Conservation (phyloP, 2,113 vertebrate species). For the Elachura formosa region DNA sequence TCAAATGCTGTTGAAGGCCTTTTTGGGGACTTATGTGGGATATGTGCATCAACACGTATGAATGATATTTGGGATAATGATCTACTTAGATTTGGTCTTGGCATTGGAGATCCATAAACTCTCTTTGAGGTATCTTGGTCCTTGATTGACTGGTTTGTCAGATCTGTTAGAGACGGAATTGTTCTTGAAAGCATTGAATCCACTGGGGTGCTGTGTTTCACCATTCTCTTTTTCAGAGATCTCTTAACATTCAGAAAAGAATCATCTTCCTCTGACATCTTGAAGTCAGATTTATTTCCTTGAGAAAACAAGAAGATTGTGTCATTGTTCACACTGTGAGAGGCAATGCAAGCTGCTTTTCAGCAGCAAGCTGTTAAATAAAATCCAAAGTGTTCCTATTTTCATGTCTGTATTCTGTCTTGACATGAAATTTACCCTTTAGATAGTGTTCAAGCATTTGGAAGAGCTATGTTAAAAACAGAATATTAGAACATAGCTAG, state of each 20-base stretch:
- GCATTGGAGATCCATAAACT: background rate
- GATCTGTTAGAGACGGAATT: background rate
- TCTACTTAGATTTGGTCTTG: background rate
- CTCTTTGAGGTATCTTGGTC: background rate
- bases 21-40: background rate
- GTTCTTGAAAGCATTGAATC: background rate
- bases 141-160: background rate
- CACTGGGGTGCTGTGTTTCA: slow-evolving; percentile 59
- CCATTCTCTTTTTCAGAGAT: background rate
- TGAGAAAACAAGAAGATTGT: background rate
- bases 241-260: slow-evolving; percentile 43
- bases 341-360: background rate
- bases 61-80: background rate
- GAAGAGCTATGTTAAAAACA: background rate
- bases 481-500: background rate
- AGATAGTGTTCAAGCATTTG: background rate
- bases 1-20: background rate
- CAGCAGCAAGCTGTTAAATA: background rate
- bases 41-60: background rate
- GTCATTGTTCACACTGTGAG: background rate
- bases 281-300: background rate
- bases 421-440: background rate
- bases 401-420: background rate
- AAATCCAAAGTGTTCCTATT: background rate
- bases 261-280: slow-evolving; percentile 53